These are phyloP conservation scores for Mastomys natalensis DNA, from an alignment of 2,113 vertebrate species.

Conservation along the genomic window DNA sequence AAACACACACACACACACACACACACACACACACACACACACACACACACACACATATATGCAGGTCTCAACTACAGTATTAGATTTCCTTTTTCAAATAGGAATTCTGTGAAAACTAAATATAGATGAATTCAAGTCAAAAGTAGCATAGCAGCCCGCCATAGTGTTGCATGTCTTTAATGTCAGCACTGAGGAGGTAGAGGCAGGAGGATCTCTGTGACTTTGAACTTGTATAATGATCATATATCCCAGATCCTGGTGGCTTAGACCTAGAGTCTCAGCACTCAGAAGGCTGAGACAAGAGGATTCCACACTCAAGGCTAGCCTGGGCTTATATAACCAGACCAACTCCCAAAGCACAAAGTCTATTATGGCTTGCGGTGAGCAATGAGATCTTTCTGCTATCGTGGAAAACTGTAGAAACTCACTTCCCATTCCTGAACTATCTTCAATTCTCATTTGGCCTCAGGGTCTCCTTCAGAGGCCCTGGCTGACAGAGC, in stretches of 20 bases:
- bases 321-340: neutral
- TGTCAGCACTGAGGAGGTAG: neutral
- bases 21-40: too few species aligned
- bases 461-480: neutral
- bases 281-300: neutral
- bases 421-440: too few species aligned
- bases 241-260: too few species aligned
- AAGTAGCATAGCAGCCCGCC: too few species aligned
- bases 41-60: too few species aligned
- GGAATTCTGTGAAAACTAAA: slow-evolving; percentile 18
- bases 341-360: neutral
- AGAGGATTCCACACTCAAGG: neutral
- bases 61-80: neutral
- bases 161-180: neutral
- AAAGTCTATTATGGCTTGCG: neutral
- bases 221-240: neutral
- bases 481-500: neutral
- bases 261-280: neutral
- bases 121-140: neutral
- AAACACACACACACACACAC: too few species aligned
- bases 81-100: neutral
- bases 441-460: neutral
- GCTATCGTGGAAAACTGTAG: fast-evolving
- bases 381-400: neutral
- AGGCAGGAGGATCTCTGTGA: neutral